A percentile compares a stretch with the other conserved stretches of the same genome.
phyloP scores from a whole-genome alignment of 2,113 vertebrate genomes.

The Crocuta crocuta region DNA sequence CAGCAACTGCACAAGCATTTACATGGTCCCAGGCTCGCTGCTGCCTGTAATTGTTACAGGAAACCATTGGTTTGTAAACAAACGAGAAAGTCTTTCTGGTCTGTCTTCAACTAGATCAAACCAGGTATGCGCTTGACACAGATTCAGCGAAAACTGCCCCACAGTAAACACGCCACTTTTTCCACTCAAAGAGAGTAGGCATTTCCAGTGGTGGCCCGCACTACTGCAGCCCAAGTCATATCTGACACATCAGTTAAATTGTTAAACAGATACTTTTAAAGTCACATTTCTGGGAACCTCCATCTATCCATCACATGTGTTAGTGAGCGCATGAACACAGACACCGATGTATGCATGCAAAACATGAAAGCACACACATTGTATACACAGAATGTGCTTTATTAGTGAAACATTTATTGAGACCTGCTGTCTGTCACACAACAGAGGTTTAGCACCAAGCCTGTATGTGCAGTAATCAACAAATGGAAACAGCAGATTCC shows the following conservation, averaged over 20 bases:
- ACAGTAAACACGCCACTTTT: background rate
- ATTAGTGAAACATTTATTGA: background rate
- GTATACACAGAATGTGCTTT: background rate
- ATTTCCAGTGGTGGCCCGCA: background rate
- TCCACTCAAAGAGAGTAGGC: background rate
- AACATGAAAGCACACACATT: background rate
- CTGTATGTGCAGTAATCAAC: background rate
- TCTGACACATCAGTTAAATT: background rate
- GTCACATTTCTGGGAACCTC: background rate
- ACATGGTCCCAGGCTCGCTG: conserved; percentile 68
- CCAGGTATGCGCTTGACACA: background rate
- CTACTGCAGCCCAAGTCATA: background rate
- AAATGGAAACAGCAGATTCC: background rate
- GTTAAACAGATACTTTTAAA: background rate
- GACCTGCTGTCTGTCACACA: background rate
- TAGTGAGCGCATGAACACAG: background rate
- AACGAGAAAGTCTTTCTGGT: conserved; percentile 13
- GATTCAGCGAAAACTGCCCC: background rate
- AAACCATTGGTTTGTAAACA: conserved; percentile 70
- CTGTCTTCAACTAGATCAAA: conserved; percentile 54
- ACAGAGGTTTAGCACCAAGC: background rate
- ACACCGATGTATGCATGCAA: background rate
- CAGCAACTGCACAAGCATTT: conserved; percentile 60
- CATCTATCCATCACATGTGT: background rate
- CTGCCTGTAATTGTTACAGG: conserved; percentile 65